phyloP scores from a whole-genome alignment of 2,797 vertebrate genomes.

The Allobates femoralis region DNA sequence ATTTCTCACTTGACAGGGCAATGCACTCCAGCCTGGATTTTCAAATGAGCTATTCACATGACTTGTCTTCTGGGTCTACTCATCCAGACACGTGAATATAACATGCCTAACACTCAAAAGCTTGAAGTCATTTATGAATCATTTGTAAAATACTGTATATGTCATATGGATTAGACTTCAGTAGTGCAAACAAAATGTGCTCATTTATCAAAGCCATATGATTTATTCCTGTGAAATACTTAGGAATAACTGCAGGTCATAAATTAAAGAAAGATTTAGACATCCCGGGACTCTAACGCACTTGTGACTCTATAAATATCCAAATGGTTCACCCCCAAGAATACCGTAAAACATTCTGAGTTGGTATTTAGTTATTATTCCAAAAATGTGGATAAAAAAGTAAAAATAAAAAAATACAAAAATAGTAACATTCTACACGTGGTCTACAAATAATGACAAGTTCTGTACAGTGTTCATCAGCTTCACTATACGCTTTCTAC shows the following conservation, averaged over 20 bases:
- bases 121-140: background rate
- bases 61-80: slow-evolving; percentile 26
- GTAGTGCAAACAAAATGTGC: background rate
- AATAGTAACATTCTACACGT: too few species aligned
- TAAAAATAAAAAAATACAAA: too few species aligned
- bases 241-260: background rate
- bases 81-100: slow-evolving; percentile 12
- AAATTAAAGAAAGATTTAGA: background rate
- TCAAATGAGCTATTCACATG: slow-evolving; percentile 37
- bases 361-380: background rate
- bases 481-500: too few species aligned
- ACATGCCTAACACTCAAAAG: background rate
- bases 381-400: too few species aligned
- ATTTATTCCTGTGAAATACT: background rate
- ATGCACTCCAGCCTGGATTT: background rate
- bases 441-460: too few species aligned
- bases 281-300: too few species aligned
- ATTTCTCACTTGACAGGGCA: background rate
- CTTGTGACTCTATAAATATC: too few species aligned
- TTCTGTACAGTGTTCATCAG: too few species aligned
- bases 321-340: background rate
- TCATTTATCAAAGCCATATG: background rate
- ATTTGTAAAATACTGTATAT: background rate
- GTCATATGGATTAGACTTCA: background rate
- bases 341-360: background rate